A percentile compares a stretch with the other conserved stretches of the same genome.
Conservation (phyloP, 2,888 invertebrate genomes). For the Melanotus villosus region DNA sequence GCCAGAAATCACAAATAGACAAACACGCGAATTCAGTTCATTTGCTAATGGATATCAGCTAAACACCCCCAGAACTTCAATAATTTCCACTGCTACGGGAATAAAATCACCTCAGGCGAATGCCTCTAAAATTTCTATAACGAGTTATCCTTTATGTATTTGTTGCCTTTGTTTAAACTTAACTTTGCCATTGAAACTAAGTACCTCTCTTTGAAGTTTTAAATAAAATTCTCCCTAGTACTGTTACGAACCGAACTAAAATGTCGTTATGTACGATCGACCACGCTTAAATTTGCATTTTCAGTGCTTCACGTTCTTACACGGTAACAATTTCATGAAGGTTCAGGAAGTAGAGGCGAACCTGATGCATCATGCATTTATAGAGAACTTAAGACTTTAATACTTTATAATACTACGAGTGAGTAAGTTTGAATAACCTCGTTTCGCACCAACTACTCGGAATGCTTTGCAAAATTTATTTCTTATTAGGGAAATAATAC, state of each 20-base stretch:
- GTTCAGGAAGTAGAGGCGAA: neutral
- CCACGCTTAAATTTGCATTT: conserved; percentile 14
- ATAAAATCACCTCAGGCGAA: conserved; percentile 2
- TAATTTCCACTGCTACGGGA: neutral
- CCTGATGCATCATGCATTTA: conserved; percentile 17
- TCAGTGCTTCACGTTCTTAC: neutral
- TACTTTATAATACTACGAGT: neutral
- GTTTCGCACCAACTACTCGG: neutral
- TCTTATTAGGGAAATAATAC: neutral
- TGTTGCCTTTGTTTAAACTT: neutral
- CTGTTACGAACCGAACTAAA: neutral
- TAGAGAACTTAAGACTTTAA: neutral
- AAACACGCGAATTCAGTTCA: conserved; percentile 4
- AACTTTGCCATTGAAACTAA: conserved; percentile 5
- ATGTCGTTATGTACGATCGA: conserved; percentile 6
- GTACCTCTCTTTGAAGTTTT: conserved; percentile 20
- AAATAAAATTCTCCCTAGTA: neutral
- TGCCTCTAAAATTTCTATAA: neutral
- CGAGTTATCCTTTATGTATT: neutral
- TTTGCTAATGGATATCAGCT: conserved; percentile 4
- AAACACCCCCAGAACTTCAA: too few relatives aligned
- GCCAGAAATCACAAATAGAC: neutral
- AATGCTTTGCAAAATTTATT: neutral
- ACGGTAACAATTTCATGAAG: conserved; percentile 14
- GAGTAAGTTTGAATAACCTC: neutral